Base-by-base conservation (phyloP, 2,888 invertebrate genomes). In the Oscheius sp. region DNA sequence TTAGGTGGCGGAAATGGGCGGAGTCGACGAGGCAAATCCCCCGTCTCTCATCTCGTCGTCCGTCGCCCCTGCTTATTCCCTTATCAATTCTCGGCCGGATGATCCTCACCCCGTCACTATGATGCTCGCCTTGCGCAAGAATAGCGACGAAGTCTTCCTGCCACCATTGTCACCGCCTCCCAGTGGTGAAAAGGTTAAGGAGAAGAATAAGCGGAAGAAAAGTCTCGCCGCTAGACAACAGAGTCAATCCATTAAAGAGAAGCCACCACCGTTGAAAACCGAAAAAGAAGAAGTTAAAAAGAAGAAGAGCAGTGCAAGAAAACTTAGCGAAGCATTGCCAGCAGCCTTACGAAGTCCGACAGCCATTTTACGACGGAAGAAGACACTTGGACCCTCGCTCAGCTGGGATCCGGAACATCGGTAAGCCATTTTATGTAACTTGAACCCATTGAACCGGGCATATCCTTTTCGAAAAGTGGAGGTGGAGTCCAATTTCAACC, bases 371-470 rank as follows among this genome's bases (percentile, higher is more conserved):
- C 70, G 76, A 69, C 52, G 80, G 45, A 85, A 83, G 73, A 85
- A 86, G 59, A 80, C 81, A 45, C 73, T 86, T 29, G 84, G 87
- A 16, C 87, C 86, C 27, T 78, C 78, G 55, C 75, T 86, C n/a
- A 84, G 84, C 49, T 86, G 86, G 86, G 86, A 86, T 73, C 86
- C 85, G 12, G 85, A 85, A 64, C 84, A 82, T 46, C 71, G 84
- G 73, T 76, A 74, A 35, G 72, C 25, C 35, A 35, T 9, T 9
- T 9, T 3, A 9, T 3, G 35, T 35, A 35, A 35, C 35, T 9
- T 35, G 35, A 35, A 35, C 35, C 35, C 35, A 35, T 9, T 35
- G 35, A 35, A 35, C 35, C 35, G 35, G 35, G 35, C 35, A 9
- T 35, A 35, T 35, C 35, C 35, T 35, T 35, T 35, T 35, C 35